A percentile compares a stretch with the other conserved stretches of the same genome.
Evolutionary conservation across 2,888 invertebrate genomes (phyloP).

Genomic region (Aleiodes testaceus): DNA sequence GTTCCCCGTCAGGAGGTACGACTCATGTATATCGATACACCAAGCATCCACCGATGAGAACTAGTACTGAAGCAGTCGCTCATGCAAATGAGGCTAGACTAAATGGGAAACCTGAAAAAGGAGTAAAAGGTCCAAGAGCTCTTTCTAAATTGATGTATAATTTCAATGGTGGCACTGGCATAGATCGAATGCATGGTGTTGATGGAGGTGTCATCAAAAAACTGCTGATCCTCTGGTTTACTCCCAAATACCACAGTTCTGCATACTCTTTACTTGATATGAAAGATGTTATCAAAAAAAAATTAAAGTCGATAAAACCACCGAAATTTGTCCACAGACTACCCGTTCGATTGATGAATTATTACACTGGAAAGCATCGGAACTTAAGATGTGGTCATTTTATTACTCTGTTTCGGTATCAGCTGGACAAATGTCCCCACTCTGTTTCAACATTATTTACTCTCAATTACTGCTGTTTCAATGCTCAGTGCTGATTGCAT

Average conservation of each 20-base stretch:
- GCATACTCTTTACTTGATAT: slow-evolving; percentile 36
- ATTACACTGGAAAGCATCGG: slow-evolving; percentile 45
- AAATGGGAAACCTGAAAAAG: slow-evolving; percentile 8
- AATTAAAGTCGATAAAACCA: slow-evolving; percentile 40
- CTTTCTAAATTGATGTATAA: slow-evolving; percentile 44
- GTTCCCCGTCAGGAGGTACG: not conserved
- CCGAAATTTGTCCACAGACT: slow-evolving; percentile 44
- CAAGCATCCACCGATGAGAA: slow-evolving; percentile 34
- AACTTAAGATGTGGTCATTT: slow-evolving; percentile 45
- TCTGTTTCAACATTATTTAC: slow-evolving; percentile 39
- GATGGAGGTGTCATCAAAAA: slow-evolving; percentile 40
- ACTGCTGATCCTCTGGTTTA: slow-evolving; percentile 44
- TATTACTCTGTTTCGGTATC: slow-evolving; percentile 44
- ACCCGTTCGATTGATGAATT: slow-evolving; percentile 34
- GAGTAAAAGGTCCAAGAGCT: slow-evolving; percentile 45
- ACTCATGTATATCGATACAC: slow-evolving; percentile 2
- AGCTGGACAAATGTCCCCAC: slow-evolving; percentile 37
- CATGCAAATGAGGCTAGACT: not conserved
- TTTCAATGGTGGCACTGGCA: slow-evolving; percentile 39
- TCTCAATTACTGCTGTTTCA: slow-evolving; percentile 27
- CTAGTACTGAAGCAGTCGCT: not conserved
- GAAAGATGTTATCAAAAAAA: slow-evolving; percentile 24
- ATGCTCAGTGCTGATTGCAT: slow-evolving; percentile 35
- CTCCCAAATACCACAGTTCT: slow-evolving; percentile 14
- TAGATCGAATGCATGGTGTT: slow-evolving; percentile 45